Evolutionary conservation across 2,797 vertebrate genomes (phyloP).

Genomic region (Yasuhikotakia modesta): DNA sequence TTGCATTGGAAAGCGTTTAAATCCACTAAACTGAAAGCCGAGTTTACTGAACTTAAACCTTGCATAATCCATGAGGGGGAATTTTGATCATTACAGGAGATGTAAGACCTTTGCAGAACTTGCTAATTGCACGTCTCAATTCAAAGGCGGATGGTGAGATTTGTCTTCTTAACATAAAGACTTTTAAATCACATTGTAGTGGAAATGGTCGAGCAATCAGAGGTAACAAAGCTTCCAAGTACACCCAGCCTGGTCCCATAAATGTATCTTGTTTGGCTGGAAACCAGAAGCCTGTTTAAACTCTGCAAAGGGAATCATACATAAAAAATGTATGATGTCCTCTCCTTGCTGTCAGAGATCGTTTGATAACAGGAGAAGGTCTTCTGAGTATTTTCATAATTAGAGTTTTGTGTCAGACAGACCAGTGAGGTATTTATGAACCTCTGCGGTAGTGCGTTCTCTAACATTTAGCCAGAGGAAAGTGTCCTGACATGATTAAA

Average conservation of each 20-base stretch:
- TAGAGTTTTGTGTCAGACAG: conserved; percentile 14
- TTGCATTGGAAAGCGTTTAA: conserved; percentile 37
- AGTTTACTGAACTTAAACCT: conserved; percentile 39
- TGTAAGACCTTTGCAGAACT: conserved; percentile 7
- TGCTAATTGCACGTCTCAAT: conserved; percentile 28
- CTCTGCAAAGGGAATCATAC: background rate
- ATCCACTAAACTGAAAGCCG: conserved; percentile 41
- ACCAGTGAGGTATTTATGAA: conserved; percentile 25
- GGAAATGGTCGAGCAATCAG: background rate
- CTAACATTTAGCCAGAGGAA: conserved; percentile 21
- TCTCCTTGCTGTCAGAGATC: background rate
- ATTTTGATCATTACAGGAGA: conserved; percentile 26
- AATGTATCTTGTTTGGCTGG: background rate
- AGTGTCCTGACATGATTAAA: conserved; percentile 2
- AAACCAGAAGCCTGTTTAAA: background rate
- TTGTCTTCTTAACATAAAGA: conserved; percentile 19
- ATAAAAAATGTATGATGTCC: conserved; percentile 2
- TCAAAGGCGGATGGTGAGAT: conserved; percentile 14
- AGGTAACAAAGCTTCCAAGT: background rate
- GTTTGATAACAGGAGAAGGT: conserved; percentile 15
- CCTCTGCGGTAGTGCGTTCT: conserved; percentile 2
- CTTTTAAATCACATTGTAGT: background rate
- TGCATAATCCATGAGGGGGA: conserved; percentile 37
- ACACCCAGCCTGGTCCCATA: background rate
- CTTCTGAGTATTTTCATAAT: conserved; percentile 20